Evolutionary conservation across 2,113 vertebrate genomes (phyloP).

Genomic region (Rattus rattus): DNA sequence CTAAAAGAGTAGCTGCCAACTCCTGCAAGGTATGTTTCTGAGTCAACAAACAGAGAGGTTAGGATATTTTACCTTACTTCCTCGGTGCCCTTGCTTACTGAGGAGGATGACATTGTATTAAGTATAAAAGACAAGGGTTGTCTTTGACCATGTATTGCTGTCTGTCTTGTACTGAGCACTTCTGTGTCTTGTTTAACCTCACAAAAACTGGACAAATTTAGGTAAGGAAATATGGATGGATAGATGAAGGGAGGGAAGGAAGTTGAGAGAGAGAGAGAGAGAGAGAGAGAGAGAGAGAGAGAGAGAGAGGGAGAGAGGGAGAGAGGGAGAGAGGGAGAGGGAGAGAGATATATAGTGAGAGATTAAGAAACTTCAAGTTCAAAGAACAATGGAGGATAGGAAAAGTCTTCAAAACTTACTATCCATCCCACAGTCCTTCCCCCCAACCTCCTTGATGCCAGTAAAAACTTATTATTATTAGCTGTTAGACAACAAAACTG

Average conservation of each 20-base stretch:
- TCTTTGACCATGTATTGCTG: neutral
- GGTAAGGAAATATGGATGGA: neutral
- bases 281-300: too few relatives aligned
- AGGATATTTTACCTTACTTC: neutral
- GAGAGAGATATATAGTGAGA: neutral
- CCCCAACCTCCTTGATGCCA: neutral
- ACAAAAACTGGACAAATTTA: neutral
- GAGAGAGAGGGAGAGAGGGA: too few relatives aligned
- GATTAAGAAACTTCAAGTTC: neutral
- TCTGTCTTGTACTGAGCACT: neutral
- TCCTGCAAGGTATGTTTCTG: neutral
- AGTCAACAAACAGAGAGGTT: neutral
- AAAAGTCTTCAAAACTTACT: neutral
- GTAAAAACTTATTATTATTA: neutral
- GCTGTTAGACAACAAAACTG: neutral
- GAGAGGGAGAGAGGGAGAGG: accelerated
- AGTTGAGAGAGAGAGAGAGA: too few relatives aligned
- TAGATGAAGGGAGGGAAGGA: too few relatives aligned
- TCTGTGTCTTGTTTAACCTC: neutral
- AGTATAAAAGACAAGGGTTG: neutral
- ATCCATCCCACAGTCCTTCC: neutral
- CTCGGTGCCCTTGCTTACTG: neutral
- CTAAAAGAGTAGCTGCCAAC: neutral
- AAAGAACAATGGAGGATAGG: neutral
- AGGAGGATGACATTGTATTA: neutral